phyloP scores from a whole-genome alignment of 2,797 vertebrate genomes.

The Geotrypetes seraphini region DNA sequence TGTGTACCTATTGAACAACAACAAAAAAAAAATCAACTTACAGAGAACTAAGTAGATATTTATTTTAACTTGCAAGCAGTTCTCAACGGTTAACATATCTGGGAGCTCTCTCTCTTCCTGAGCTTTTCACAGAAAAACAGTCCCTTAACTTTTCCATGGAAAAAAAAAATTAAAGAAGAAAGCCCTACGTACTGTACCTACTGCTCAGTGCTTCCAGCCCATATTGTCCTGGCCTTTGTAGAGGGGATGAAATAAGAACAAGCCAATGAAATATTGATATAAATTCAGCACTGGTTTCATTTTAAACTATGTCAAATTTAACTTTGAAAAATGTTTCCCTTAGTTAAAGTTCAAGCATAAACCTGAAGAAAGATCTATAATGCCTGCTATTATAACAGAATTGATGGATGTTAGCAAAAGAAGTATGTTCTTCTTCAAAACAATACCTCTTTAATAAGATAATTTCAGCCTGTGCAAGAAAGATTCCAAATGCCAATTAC shows the following conservation, averaged over 20 bases:
- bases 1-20: too few species aligned
- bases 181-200: too few species aligned
- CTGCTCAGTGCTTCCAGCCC: too few species aligned
- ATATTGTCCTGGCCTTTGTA: neutral
- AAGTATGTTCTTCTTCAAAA: constrained; percentile 19
- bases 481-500: constrained; percentile 42
- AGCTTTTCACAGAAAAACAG: too few species aligned
- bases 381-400: constrained; percentile 15
- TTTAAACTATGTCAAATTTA: constrained; percentile 12
- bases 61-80: too few species aligned
- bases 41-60: too few species aligned
- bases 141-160: too few species aligned
- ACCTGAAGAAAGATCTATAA: neutral
- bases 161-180: too few species aligned
- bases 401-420: constrained; percentile 12
- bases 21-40: too few species aligned
- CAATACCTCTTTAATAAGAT: constrained; percentile 35
- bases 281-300: constrained; percentile 13
- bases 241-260: constrained; percentile 10
- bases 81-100: too few species aligned
- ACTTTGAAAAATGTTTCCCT: neutral
- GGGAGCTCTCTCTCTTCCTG: too few species aligned
- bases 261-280: constrained; percentile 8
- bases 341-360: neutral
- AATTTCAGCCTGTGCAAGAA: constrained; percentile 35